Evolutionary conservation across 2,113 vertebrate species (phyloP), one percentile per base, ranked within the genome.

Genomic region (Oryzias javanicus): DNA sequence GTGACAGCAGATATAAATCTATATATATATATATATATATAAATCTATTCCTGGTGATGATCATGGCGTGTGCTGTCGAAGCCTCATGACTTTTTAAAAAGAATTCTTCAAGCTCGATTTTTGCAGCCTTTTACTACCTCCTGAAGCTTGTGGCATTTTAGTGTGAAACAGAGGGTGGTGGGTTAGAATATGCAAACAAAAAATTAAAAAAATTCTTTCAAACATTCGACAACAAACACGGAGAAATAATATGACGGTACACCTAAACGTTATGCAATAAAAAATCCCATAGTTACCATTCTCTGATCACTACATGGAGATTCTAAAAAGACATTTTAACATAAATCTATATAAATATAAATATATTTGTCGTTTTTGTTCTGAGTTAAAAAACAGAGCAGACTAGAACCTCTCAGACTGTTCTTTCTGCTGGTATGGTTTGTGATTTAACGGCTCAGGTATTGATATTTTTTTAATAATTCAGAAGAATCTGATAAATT

Each of bases 401-500:
- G 74, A 75, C 85, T 65, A 68, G 61, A 81, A 82, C 63, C 64
- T 72, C 67, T 87, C 76, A 86, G 81, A 65, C 68, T 76, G 75
- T 87, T 81, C 75, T 84, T 72, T 93, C 89, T 94, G 92, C 94
- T 91, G 93, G 93, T 93, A 91, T 93, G 94, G 93, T 95, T 94
- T 92, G 93, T 90, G 86, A 88, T 73, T 35, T 92, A 91, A 93
- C 93, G 91, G 96, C 95, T 97, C 95, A 97, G 95, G 95, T 95
- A 95, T 92, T 91, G 25, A 27, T 27, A 6, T 90, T 88, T 93
- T 81, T 92, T 89, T 93, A 22, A 60, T 41, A 64, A 93, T 82
- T 91, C 86, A 92, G 15, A 22, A 10, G 5, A 18, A 18, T 10
- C n/a, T 10, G n/a, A 20, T 55, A 27, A 53, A 10, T 42, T 47